Evolutionary conservation across 64 coral and sea anemone genomes (phyloP), one percentile per base, ranked within the genome.

Genomic region (Acropora yongei): DNA sequence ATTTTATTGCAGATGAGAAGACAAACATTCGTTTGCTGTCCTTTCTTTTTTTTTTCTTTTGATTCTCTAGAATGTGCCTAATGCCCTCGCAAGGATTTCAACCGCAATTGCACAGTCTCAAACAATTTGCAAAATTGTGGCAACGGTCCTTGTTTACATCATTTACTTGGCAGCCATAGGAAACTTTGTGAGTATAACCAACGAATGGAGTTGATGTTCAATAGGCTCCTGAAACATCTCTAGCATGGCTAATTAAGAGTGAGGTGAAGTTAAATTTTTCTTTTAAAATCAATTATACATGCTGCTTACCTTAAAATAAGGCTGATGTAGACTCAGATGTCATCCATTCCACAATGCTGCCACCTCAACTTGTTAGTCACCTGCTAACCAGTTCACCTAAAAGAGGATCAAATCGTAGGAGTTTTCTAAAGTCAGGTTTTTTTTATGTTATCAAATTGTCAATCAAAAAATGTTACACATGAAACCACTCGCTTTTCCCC

Each of bases 91-190:
- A 2, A 87, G 72, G 8, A 51, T 97, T 68, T 97, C 95, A 40
- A 48, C n/a, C 12, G 90, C 68, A 53, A 88, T 97, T 67, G 93
- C 88, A 57, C 76, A 68, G 42, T 97, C 95, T 60, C 87, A 92
- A 44, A 74, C 90, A 16, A 82, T 94, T 14, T 97, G 95, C 68
- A 84, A 82, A 82, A 55, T 97, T 16, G 87, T 97, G 71, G 92
- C 95, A 63, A 88, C 92, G 57, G 72, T 97, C 14, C 92, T 97
- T 41, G 93, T 97, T 49, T 73, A 94, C 5, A 83, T 71, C 16
- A 78, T 97, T 3, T 97, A 94, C 58, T 77, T 97, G 60, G 78
- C 95, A 43, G 83, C 95, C 19, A 86, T 97, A 55, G 95, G 92
- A 78, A 90, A 89, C 49, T 68, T 97, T 89, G 95, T 97, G 84